Percentiles rank a stretch among this genome's conserved stretches.
Conservation (phyloP, 1,140 invertebrate species). For the Grapholita molesta region DNA sequence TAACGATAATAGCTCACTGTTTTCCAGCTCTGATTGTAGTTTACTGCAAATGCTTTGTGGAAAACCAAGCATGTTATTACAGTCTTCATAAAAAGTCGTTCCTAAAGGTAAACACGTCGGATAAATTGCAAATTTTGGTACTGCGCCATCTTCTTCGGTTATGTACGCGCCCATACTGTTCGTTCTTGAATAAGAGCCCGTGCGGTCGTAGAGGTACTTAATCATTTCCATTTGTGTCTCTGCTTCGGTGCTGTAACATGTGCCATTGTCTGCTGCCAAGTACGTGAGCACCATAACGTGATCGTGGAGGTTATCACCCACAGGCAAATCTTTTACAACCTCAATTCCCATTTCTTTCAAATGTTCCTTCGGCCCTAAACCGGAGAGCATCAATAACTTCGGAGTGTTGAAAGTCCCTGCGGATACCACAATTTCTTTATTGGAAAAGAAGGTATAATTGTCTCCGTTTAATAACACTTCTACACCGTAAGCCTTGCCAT, state of each 20-base stretch:
- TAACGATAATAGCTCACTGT: conserved; percentile 40
- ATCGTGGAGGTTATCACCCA: conserved; percentile 86
- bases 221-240: conserved; percentile 41
- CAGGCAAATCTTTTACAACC: conserved; percentile 80
- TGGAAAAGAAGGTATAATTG: conserved; percentile 53
- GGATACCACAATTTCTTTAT: conserved; percentile 78
- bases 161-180: conserved; percentile 51
- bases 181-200: conserved; percentile 36
- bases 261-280: conserved; percentile 50
- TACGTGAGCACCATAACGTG: conserved; percentile 83
- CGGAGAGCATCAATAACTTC: conserved; percentile 72
- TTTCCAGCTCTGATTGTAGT: conserved; percentile 35
- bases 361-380: conserved; percentile 65
- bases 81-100: conserved; percentile 32
- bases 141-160: conserved; percentile 26
- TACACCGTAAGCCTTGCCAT: conserved; percentile 53
- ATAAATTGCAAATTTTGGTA: conserved; percentile 59
- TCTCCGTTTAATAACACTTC: conserved; percentile 45
- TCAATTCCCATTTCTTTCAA: conserved; percentile 67
- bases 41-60: conserved; percentile 41
- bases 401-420: conserved; percentile 79
- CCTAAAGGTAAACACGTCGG: conserved; percentile 41
- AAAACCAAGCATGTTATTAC: conserved; percentile 41
- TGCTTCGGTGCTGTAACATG: conserved; percentile 32
- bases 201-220: conserved; percentile 50